These are phyloP conservation scores for Drosophila ogumai DNA, from an alignment of 1,140 invertebrate species.

Conservation along the genomic window DNA sequence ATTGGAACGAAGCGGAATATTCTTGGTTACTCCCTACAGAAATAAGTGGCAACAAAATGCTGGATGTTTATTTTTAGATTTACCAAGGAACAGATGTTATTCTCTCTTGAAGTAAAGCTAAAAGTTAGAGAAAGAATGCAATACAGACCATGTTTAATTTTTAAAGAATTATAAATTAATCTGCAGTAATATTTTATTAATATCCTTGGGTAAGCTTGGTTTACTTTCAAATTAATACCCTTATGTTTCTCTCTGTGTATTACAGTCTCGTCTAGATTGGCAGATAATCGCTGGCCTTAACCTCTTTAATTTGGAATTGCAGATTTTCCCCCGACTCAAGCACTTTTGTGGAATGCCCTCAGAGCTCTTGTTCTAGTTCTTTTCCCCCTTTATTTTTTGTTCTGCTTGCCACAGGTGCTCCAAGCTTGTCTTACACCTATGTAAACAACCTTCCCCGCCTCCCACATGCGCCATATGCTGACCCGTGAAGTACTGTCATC, in stretches of 20 bases:
- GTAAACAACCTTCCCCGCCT: slow-evolving; percentile 26
- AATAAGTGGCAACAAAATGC: neutral
- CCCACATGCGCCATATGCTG: slow-evolving; percentile 27
- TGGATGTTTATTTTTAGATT: slow-evolving; percentile 5
- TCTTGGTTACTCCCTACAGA: neutral
- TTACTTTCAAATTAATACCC: neutral
- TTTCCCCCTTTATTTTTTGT: neutral
- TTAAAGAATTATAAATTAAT: neutral
- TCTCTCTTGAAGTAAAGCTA: neutral
- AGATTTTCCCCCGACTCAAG: slow-evolving; percentile 5
- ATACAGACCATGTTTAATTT: neutral
- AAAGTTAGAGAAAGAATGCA: neutral
- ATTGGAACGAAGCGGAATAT: slow-evolving; percentile 21
- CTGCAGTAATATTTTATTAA: neutral
- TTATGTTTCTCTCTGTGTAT: neutral
- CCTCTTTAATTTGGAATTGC: slow-evolving; percentile 12
- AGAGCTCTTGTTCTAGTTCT: slow-evolving; percentile 23
- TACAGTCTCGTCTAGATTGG: slow-evolving; percentile 6
- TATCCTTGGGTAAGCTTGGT: fast-evolving
- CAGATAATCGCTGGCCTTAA: slow-evolving; percentile 22
- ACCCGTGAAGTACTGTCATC: slow-evolving; percentile 46
- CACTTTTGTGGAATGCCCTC: slow-evolving; percentile 8
- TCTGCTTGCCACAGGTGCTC: slow-evolving; percentile 23
- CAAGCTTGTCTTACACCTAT: slow-evolving; percentile 45
- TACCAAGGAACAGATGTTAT: neutral